Conservation (phyloP, 2,888 invertebrate species). For the Ennomos erosarius region DNA sequence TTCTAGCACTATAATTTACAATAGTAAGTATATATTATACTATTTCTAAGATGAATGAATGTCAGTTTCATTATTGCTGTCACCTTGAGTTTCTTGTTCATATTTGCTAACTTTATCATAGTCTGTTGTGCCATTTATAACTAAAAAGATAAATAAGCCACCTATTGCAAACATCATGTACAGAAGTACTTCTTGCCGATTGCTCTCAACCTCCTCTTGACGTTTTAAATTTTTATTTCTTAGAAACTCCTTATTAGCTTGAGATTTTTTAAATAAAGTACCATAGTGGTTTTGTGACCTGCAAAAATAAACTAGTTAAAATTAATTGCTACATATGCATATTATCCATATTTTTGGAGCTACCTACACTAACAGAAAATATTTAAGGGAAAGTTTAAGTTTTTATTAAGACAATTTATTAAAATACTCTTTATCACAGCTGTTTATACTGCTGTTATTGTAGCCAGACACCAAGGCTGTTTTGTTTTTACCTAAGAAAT, state of each 20-base stretch:
- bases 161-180: slow-evolving; percentile 53
- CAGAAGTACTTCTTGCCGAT: slow-evolving; percentile 59
- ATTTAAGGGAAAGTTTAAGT: no score
- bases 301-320: slow-evolving; percentile 39
- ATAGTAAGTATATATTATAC: no score
- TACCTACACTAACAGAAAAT: no score
- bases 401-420: no score
- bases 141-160: slow-evolving; percentile 53
- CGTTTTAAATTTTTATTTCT: slow-evolving; percentile 46
- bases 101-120: slow-evolving; percentile 56
- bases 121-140: slow-evolving; percentile 57
- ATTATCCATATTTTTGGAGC: no score
- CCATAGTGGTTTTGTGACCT: slow-evolving; percentile 84
- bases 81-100: background rate
- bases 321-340: background rate
- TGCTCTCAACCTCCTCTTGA: slow-evolving; percentile 37
- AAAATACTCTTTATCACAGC: no score
- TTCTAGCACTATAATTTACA: background rate
- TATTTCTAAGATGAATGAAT: no score
- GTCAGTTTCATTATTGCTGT: no score
- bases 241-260: slow-evolving; percentile 58
- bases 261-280: slow-evolving; percentile 58
- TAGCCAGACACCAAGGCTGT: no score
- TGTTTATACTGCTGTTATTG: no score
- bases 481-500: no score